Conservation (phyloP, 2,888 invertebrate species). For the Parelbella ahira region DNA sequence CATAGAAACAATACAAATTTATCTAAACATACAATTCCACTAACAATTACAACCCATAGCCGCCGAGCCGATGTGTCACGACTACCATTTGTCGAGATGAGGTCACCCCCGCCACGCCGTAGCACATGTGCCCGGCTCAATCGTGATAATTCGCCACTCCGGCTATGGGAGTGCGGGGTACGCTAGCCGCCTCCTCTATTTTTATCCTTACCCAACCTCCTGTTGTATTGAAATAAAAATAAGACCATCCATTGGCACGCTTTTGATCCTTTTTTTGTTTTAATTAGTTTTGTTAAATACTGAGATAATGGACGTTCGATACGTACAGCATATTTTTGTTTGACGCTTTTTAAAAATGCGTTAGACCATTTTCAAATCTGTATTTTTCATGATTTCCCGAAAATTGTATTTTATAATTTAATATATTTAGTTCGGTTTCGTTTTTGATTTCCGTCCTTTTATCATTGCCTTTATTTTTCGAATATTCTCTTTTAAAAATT, state of each 20-base stretch:
- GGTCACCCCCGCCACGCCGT: constrained; percentile 39
- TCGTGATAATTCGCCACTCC: constrained; percentile 25
- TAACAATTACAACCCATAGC: constrained; percentile 19
- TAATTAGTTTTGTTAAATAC: constrained; percentile 1
- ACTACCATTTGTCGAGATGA: constrained; percentile 34
- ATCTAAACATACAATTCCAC: constrained; percentile 20
- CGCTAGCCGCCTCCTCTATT: constrained; percentile 6
- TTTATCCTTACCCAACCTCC: constrained; percentile 12
- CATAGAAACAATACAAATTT: not conserved
- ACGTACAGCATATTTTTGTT: too few relatives aligned
- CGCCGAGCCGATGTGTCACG: constrained; percentile 35
- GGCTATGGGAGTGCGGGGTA: constrained; percentile 28
- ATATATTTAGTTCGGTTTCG: too few relatives aligned
- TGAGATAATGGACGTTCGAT: too few relatives aligned
- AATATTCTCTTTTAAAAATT: too few relatives aligned
- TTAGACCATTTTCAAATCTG: too few relatives aligned
- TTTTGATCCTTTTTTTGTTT: constrained; percentile 10
- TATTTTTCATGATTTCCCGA: too few relatives aligned
- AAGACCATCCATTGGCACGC: constrained; percentile 13
- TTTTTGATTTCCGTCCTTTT: too few relatives aligned
- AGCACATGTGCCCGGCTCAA: constrained; percentile 29
- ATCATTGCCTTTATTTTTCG: too few relatives aligned
- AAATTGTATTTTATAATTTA: too few relatives aligned
- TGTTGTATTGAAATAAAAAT: constrained; percentile 9
- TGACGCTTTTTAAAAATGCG: too few relatives aligned